Evolutionary conservation across 2,113 vertebrate genomes (phyloP).

Genomic region (Mesitornis unicolor): DNA sequence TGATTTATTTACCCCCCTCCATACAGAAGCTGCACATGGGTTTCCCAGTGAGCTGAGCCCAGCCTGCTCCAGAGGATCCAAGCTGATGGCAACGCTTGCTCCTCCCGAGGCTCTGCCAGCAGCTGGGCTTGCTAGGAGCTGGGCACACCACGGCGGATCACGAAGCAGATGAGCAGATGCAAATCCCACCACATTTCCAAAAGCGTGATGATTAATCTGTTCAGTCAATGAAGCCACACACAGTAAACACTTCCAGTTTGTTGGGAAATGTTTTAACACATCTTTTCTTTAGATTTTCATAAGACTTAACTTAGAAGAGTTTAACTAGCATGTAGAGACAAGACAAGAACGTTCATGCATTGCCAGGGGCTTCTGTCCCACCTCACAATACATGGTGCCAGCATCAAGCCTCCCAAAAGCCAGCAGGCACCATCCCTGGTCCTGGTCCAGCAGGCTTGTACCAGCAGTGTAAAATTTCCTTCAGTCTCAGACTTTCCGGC

Average conservation of each 20-base stretch:
- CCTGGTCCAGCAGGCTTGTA: neutral
- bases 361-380: neutral
- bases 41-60: fast-evolving
- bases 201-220: neutral
- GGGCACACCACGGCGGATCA: fast-evolving
- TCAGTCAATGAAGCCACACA: neutral
- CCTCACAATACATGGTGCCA: neutral
- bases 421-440: neutral
- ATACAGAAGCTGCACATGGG: neutral
- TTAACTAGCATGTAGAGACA: neutral
- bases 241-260: neutral
- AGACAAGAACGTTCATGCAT: neutral
- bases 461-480: neutral
- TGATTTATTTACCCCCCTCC: neutral
- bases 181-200: neutral
- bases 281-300: neutral
- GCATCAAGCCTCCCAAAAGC: neutral
- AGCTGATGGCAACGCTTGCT: neutral
- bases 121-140: fast-evolving
- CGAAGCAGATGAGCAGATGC: neutral
- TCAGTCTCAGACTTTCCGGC: neutral
- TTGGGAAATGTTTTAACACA: neutral
- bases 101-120: neutral
- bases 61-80: neutral
- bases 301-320: neutral